Evolutionary conservation across 2,888 invertebrate species (phyloP).

Genomic region (Oscheius myriophilus): DNA sequence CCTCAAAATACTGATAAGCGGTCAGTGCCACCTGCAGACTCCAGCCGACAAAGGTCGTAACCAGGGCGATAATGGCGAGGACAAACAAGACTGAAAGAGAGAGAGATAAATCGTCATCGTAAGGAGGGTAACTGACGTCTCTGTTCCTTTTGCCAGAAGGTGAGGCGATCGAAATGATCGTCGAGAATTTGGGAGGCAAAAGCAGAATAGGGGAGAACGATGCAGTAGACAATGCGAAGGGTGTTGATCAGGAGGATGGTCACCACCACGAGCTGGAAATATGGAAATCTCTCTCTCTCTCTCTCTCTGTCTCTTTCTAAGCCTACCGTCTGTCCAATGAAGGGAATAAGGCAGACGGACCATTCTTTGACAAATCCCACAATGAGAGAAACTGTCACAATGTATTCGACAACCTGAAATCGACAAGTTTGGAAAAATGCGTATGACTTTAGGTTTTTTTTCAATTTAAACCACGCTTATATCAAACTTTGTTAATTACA

Average conservation of each 20-base stretch:
- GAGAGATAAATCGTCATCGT: not conserved
- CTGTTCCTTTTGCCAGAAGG: conserved; percentile 33
- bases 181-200: conserved; percentile 31
- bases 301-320: not conserved
- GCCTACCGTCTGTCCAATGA: conserved; percentile 39
- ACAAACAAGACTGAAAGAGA: conserved; percentile 37
- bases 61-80: conserved; percentile 34
- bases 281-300: not conserved
- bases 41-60: conserved; percentile 40
- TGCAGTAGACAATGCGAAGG: conserved; percentile 32
- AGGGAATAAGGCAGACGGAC: conserved; percentile 35
- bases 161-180: conserved; percentile 4
- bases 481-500: no score
- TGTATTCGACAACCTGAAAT: conserved; percentile 37
- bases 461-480: no score
- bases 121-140: conserved; percentile 21
- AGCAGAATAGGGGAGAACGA: conserved; percentile 36
- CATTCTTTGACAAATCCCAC: conserved; percentile 38
- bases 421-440: not conserved
- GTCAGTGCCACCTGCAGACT: conserved; percentile 39
- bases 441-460: no score
- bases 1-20: conserved; percentile 44
- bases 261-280: conserved; percentile 37
- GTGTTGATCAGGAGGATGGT: conserved; percentile 38
- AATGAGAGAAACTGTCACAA: conserved; percentile 35